These are phyloP conservation scores for Stegana nigrithorax DNA, from an alignment of 2,888 invertebrate species.

Conservation along the genomic window DNA sequence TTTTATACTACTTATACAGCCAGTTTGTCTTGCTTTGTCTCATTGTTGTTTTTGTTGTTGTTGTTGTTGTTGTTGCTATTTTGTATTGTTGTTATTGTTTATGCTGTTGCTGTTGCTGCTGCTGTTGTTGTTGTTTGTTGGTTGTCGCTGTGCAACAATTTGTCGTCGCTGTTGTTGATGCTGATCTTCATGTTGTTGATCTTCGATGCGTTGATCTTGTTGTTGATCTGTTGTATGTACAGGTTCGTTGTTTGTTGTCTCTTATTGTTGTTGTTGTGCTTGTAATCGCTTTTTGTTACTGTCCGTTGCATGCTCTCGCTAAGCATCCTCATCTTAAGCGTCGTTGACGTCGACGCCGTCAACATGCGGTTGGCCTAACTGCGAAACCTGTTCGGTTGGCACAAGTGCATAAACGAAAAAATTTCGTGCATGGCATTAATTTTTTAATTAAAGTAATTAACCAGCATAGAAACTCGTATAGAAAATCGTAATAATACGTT, in stretches of 20 bases:
- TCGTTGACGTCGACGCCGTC: neutral
- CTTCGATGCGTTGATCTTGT: conserved; percentile 11
- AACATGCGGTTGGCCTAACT: neutral
- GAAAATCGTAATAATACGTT: too few species aligned
- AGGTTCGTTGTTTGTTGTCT: conserved; percentile 2
- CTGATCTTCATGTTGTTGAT: conserved; percentile 8
- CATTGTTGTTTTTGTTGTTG: neutral
- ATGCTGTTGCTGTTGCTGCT: neutral
- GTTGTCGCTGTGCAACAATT: too few species aligned
- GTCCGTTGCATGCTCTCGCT: neutral
- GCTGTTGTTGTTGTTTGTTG: neutral
- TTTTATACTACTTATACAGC: conserved; percentile 1
- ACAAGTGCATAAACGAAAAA: neutral
- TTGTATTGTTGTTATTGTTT: neutral
- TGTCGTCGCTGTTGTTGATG: neutral
- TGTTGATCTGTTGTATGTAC: conserved; percentile 1
- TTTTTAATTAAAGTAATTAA: too few species aligned
- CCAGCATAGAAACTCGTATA: too few species aligned
- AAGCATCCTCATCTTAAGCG: neutral
- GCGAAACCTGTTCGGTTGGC: neutral
- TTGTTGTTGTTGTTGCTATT: neutral
- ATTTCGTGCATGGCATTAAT: too few species aligned
- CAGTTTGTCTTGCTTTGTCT: conserved; percentile 14
- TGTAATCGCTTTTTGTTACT: too few species aligned
- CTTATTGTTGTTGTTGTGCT: conserved; percentile 2